These are phyloP conservation scores for Distichodus sexfasciatus DNA, from an alignment of 2,797 vertebrate species.

Conservation along the genomic window DNA sequence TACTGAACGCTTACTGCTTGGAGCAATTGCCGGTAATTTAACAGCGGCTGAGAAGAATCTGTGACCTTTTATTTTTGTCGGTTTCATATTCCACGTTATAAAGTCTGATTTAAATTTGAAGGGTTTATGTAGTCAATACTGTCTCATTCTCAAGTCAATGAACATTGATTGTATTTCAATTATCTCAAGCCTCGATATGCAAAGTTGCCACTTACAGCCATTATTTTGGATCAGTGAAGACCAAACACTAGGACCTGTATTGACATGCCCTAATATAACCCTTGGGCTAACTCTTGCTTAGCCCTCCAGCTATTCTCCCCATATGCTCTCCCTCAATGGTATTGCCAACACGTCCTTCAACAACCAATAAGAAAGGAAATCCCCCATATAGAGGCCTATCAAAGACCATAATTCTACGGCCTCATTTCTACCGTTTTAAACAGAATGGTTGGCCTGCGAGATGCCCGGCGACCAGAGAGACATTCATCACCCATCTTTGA, in stretches of 20 bases:
- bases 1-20: constrained; percentile 27
- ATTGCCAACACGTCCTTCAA: background rate
- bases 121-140: constrained; percentile 21
- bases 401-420: background rate
- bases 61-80: background rate
- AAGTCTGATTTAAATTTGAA: constrained; percentile 23
- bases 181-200: constrained; percentile 8
- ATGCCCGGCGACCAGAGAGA: constrained; percentile 17
- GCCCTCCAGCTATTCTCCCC: background rate
- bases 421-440: constrained; percentile 2
- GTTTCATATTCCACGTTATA: background rate
- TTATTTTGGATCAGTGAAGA: constrained; percentile 5
- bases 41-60: constrained; percentile 13
- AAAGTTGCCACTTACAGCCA: background rate
- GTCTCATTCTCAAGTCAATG: constrained; percentile 1
- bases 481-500: constrained; percentile 36
- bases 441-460: constrained; percentile 1
- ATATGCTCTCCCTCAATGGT: background rate
- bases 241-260: background rate
- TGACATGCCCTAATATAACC: background rate
- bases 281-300: background rate
- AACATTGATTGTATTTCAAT: constrained; percentile 7
- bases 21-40: constrained; percentile 18
- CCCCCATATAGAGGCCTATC: background rate
- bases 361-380: background rate